Conservation (phyloP, 2,888 invertebrate species). For the Drosophila yooni region DNA sequence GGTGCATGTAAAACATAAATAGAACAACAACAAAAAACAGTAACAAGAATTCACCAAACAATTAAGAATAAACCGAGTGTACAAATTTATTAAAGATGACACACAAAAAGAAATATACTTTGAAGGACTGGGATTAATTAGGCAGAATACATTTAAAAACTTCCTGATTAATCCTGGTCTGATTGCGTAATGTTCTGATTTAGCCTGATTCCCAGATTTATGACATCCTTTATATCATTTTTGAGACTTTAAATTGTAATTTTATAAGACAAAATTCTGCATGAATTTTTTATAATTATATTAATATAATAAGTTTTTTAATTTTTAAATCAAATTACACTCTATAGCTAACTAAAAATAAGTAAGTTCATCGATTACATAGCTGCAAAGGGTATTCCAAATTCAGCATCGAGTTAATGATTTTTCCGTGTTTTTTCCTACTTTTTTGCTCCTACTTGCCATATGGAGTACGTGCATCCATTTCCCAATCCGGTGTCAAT, state of each 20-base stretch:
- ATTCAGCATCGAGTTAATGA: background rate
- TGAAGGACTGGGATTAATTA: fast-evolving
- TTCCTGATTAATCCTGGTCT: background rate
- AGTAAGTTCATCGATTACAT: background rate
- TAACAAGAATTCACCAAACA: background rate
- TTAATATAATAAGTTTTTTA: background rate
- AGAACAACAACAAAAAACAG: background rate
- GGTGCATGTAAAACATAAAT: background rate
- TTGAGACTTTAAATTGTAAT: background rate
- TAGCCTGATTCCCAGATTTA: background rate
- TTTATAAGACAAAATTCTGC: background rate
- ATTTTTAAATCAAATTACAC: background rate
- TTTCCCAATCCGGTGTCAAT: slow-evolving; percentile 57
- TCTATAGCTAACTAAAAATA: background rate
- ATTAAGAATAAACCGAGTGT: background rate
- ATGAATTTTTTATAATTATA: background rate
- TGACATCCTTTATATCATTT: background rate
- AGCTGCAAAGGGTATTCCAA: background rate
- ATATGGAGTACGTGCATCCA: slow-evolving; percentile 54
- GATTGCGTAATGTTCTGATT: background rate
- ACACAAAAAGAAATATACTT: no score
- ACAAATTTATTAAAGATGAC: no score
- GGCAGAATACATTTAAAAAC: background rate
- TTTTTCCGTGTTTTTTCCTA: background rate
- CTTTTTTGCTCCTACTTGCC: slow-evolving; percentile 15